Percentiles rank a stretch among this genome's conserved stretches.
Conservation (phyloP, 2,113 vertebrate species). For the Entosphenus tridentatus region DNA sequence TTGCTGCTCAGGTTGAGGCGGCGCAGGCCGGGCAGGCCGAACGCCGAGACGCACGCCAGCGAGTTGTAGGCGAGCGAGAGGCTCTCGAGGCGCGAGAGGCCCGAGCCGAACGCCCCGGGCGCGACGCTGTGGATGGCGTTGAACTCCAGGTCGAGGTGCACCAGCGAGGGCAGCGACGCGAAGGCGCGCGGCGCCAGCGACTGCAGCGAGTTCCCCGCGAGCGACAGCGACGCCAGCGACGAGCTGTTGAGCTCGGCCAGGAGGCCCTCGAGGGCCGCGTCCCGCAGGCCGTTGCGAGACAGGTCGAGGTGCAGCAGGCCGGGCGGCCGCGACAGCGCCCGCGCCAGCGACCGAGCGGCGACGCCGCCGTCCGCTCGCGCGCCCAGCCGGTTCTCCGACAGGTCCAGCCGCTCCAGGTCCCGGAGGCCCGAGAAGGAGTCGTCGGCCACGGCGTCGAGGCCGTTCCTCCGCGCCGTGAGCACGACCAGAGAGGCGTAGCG, state of each 20-base stretch:
- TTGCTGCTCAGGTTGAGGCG: slow-evolving; percentile 68
- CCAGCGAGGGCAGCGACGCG: slow-evolving; percentile 22
- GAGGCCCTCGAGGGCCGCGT: slow-evolving; percentile 40
- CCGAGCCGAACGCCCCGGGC: slow-evolving; percentile 48
- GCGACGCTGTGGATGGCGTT: slow-evolving; percentile 86
- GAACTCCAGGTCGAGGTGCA: slow-evolving; percentile 47
- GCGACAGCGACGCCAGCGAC: slow-evolving; percentile 31
- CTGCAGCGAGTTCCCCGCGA: slow-evolving; percentile 62
- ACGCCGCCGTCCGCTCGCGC: slow-evolving; percentile 14
- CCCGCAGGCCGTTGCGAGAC: slow-evolving; percentile 56
- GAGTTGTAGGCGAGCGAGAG: slow-evolving; percentile 79
- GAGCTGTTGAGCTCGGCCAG: slow-evolving; percentile 29
- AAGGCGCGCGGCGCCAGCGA: slow-evolving; percentile 38
- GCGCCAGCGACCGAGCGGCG: slow-evolving; percentile 18
- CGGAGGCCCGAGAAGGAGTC: slow-evolving; percentile 37
- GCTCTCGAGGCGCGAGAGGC: slow-evolving; percentile 29
- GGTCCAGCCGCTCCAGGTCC: slow-evolving; percentile 38
- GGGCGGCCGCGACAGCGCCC: slow-evolving; percentile 31
- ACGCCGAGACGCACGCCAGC: slow-evolving; percentile 66
- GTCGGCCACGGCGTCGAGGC: slow-evolving; percentile 43
- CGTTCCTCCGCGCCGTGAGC: slow-evolving; percentile 48
- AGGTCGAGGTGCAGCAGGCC: slow-evolving; percentile 41
- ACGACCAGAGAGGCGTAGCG: slow-evolving; percentile 25
- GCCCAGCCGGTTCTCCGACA: slow-evolving; percentile 44
- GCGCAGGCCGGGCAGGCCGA: slow-evolving; percentile 42